Percentiles rank a stretch among this genome's conserved stretches.
Conservation (phyloP, 1,140 invertebrate species). For the Trichomalopsis sarcophagae region DNA sequence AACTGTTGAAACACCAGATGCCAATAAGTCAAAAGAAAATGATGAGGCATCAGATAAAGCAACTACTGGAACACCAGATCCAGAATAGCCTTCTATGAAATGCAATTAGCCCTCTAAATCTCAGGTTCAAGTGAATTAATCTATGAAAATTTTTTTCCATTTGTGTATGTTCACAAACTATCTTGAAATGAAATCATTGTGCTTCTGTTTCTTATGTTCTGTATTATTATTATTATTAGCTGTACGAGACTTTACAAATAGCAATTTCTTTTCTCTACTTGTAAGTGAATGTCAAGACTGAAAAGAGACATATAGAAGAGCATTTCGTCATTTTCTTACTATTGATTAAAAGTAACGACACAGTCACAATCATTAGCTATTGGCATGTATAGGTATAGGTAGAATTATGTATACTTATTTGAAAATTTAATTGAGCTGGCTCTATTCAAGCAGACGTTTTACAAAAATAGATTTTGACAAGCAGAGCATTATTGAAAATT, state of each 20-base stretch:
- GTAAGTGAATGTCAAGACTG: conserved; percentile 36
- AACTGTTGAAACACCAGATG: conserved; percentile 48
- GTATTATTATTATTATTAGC: conserved; percentile 38
- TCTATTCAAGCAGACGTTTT: conserved; percentile 1
- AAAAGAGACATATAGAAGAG: conserved; percentile 15
- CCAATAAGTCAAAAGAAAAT: conserved; percentile 66
- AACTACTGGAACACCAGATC: conserved; percentile 29
- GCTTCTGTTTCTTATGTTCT: conserved; percentile 29
- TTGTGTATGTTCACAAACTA: conserved; percentile 28
- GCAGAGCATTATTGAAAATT: conserved; percentile 1
- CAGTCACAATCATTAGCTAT: not conserved
- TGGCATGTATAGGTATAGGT: not conserved
- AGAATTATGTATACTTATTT: not conserved
- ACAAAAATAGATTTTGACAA: conserved; percentile 12
- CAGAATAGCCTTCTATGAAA: conserved; percentile 41
- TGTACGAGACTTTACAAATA: conserved; percentile 26
- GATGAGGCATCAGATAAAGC: not conserved
- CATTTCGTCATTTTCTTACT: conserved; percentile 8
- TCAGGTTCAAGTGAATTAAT: conserved; percentile 19
- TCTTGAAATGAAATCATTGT: conserved; percentile 36
- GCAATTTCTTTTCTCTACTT: conserved; percentile 11
- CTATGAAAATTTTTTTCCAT: not conserved
- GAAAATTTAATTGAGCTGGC: conserved; percentile 3
- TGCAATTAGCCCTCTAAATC: not conserved
- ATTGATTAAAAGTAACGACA: conserved; percentile 24